Conservation (phyloP, 2,888 invertebrate species). For the Hyalella azteca region DNA sequence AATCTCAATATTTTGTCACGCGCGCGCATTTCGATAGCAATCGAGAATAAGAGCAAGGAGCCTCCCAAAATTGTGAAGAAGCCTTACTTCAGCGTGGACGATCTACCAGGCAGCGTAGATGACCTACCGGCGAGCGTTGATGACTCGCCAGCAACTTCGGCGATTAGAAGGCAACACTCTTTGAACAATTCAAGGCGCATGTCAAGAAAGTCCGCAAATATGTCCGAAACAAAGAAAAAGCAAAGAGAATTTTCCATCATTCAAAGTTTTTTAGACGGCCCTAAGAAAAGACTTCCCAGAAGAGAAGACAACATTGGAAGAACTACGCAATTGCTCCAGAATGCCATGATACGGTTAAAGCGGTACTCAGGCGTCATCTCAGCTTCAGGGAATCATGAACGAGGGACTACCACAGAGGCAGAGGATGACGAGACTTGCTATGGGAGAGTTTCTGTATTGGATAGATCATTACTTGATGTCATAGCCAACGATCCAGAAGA, state of each 20-base stretch:
- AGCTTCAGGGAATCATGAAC: neutral
- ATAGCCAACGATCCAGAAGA: neutral
- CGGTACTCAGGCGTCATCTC: neutral
- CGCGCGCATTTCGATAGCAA: constrained; percentile 2
- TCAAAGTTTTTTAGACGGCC: constrained; percentile 4
- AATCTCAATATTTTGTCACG: neutral
- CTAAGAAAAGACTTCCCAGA: neutral
- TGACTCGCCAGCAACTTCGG: neutral
- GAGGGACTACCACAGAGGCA: neutral
- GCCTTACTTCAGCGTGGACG: constrained; percentile 6
- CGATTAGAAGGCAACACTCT: neutral
- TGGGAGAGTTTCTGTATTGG: neutral
- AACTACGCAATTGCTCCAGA: neutral
- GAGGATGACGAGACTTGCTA: neutral
- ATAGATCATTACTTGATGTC: neutral
- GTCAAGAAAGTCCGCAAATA: neutral
- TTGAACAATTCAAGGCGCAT: too few relatives aligned
- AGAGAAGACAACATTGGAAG: neutral
- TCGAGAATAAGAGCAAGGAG: neutral
- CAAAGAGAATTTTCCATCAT: neutral
- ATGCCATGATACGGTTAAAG: neutral
- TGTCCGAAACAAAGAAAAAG: neutral
- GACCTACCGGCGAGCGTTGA: neutral
- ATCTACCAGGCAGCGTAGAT: neutral
- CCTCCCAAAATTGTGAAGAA: neutral